Conservation (phyloP, 2,113 vertebrate genomes). For the Passer domesticus region DNA sequence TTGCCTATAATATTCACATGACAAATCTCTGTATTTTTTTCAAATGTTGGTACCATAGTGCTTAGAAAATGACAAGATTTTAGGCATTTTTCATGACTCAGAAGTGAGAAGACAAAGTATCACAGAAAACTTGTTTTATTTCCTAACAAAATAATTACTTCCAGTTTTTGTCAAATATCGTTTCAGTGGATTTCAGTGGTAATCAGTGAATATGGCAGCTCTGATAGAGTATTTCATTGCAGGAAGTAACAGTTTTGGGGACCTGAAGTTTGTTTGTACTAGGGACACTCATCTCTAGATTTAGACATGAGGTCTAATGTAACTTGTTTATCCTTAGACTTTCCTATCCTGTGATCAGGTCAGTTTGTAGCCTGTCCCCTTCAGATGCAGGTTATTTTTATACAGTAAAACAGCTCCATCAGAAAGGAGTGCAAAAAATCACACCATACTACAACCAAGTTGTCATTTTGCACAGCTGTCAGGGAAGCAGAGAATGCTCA, state of each 20-base stretch:
- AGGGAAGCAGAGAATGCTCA: not conserved
- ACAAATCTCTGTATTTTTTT: not conserved
- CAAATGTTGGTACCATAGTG: accelerated
- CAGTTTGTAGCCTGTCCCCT: not conserved
- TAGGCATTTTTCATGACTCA: not conserved
- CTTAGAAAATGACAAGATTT: not conserved
- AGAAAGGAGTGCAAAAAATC: not conserved
- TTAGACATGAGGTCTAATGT: not conserved
- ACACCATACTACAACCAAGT: not conserved
- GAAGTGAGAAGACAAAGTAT: not conserved
- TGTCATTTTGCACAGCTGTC: not conserved
- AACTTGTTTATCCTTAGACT: not conserved
- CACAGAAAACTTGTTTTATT: not conserved
- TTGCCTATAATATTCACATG: not conserved
- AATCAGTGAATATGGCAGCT: not conserved
- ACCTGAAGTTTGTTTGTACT: not conserved
- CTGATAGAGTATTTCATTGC: not conserved
- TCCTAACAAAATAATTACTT: not conserved
- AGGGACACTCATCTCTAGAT: not conserved
- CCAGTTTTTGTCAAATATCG: not conserved
- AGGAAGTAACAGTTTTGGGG: not conserved
- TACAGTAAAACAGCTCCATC: not conserved
- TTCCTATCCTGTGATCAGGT: not conserved
- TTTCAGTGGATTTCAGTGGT: not conserved
- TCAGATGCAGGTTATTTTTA: not conserved